These are phyloP conservation scores for Sanderia malayensis DNA, from an alignment of 30 jellyfish, hydroid and myxozoan species.

Conservation along the genomic window DNA sequence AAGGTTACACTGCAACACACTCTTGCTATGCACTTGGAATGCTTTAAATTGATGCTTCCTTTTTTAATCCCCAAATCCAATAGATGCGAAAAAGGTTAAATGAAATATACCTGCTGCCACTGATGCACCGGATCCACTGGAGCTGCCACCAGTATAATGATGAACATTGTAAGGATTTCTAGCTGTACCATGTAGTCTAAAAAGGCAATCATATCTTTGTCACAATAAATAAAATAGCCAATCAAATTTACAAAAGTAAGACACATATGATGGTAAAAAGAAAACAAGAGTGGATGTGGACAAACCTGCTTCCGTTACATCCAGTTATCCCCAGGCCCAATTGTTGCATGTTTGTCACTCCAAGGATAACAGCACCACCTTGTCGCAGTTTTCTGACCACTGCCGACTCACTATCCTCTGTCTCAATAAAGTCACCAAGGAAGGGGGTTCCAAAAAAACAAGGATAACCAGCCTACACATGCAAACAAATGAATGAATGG, in stretches of 20 bases:
- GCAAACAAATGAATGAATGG: neutral
- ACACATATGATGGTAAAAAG: too few species aligned
- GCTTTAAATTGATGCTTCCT: too few species aligned
- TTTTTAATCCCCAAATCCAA: too few species aligned
- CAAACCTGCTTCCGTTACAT: slow-evolving; percentile 89
- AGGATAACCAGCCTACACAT: slow-evolving; percentile 89
- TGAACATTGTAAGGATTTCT: slow-evolving; percentile 92
- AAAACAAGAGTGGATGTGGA: too few species aligned
- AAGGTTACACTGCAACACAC: too few species aligned
- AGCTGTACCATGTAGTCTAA: slow-evolving; percentile 88
- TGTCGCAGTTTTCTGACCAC: slow-evolving; percentile 68
- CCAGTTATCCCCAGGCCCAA: slow-evolving; percentile 95
- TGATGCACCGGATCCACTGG: slow-evolving; percentile 98
- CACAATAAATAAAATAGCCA: too few species aligned
- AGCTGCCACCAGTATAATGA: slow-evolving; percentile 93
- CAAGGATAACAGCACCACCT: slow-evolving; percentile 97
- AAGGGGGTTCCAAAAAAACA: slow-evolving; percentile 74
- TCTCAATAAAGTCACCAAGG: slow-evolving; percentile 42
- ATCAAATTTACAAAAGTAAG: too few species aligned
- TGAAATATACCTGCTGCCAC: slow-evolving; percentile 97
- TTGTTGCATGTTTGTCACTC: slow-evolving; percentile 94
- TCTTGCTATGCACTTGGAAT: too few species aligned
- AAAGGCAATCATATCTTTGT: too few species aligned
- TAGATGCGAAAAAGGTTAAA: too few species aligned
- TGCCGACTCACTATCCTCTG: slow-evolving; percentile 74